phyloP scores from a whole-genome alignment of 2,113 vertebrate genomes.

The Prionailurus viverrinus region DNA sequence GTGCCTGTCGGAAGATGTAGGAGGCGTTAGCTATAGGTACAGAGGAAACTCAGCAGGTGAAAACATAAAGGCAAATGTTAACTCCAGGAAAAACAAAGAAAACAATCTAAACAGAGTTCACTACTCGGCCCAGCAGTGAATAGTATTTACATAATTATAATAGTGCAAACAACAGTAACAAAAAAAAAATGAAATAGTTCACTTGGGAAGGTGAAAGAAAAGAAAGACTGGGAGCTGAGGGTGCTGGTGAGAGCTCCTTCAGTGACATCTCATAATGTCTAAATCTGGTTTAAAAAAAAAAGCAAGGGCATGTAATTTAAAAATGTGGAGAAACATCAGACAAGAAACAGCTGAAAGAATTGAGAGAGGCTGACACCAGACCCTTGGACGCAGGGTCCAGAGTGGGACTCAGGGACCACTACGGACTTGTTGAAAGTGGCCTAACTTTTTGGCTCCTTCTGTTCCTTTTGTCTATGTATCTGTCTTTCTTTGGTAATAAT shows the following conservation, averaged over 20 bases:
- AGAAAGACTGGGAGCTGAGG: not conserved
- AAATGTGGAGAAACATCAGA: not conserved
- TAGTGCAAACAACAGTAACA: not conserved
- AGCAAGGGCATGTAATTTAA: not conserved
- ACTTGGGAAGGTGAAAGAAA: not conserved
- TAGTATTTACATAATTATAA: not conserved
- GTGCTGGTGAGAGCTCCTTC: not conserved
- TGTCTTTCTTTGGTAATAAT: not conserved
- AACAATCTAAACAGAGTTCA: not conserved
- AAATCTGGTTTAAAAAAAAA: not conserved
- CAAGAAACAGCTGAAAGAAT: not conserved
- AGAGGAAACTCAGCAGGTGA: not conserved
- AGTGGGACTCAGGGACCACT: not conserved
- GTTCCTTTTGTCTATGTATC: not conserved
- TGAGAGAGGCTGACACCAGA: not conserved
- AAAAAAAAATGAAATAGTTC: not conserved
- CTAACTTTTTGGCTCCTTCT: not conserved
- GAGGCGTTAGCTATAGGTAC: no score
- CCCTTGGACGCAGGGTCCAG: rapidly evolving
- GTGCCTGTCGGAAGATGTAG: not conserved
- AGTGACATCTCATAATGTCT: rapidly evolving
- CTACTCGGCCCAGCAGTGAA: not conserved
- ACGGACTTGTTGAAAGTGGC: not conserved
- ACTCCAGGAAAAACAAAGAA: conserved; percentile 57
- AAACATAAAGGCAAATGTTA: not conserved